These are phyloP conservation scores for Centropyge bicolor DNA, from an alignment of 2,797 vertebrate species.

Conservation along the genomic window DNA sequence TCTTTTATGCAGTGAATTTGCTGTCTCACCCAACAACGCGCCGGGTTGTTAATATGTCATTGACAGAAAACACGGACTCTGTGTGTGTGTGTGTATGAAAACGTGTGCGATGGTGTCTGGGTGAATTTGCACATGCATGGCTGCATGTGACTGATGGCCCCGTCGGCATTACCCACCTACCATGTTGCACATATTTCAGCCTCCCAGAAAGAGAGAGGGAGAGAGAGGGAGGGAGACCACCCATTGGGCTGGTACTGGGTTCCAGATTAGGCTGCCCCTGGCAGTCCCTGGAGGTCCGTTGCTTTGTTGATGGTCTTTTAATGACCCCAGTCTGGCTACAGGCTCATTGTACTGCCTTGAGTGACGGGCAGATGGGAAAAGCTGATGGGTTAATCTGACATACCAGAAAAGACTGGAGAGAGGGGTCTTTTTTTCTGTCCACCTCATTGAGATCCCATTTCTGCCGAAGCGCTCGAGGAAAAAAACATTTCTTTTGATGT, in stretches of 20 bases:
- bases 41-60: constrained; percentile 31
- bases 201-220: constrained; percentile 12
- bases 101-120: neutral
- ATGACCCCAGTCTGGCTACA: constrained; percentile 73
- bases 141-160: constrained; percentile 57
- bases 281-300: constrained; percentile 76
- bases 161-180: constrained; percentile 41
- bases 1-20: constrained; percentile 55
- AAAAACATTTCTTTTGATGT: constrained; percentile 36
- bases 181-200: constrained; percentile 39
- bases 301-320: constrained; percentile 83
- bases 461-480: constrained; percentile 27
- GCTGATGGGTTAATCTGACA: constrained; percentile 72
- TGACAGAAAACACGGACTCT: constrained; percentile 31
- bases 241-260: constrained; percentile 78
- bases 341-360: constrained; percentile 77
- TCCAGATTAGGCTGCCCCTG: constrained; percentile 80
- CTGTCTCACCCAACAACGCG: constrained; percentile 50
- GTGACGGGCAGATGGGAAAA: constrained; percentile 77
- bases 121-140: constrained; percentile 40
- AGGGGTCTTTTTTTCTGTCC: constrained; percentile 15
- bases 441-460: constrained; percentile 36
- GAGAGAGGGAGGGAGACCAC: constrained; percentile 75
- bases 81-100: constrained; percentile 16
- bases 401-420: constrained; percentile 44